Base-by-base conservation (phyloP, 2,113 vertebrate species). In the Vicugna pacos region DNA sequence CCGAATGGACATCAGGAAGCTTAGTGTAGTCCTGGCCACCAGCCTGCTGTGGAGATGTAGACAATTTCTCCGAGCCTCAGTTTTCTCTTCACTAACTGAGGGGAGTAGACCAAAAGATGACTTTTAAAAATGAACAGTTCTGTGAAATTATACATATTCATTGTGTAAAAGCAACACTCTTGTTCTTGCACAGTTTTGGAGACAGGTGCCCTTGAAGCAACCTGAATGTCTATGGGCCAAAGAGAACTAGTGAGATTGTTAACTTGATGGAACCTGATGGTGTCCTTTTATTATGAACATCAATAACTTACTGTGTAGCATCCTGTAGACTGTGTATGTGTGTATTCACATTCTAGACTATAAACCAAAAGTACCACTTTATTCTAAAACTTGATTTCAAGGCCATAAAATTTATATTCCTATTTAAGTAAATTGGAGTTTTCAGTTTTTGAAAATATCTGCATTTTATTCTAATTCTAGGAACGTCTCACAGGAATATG, bases 391-490 rank as follows among this genome's bases (percentile, higher is more conserved):
- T 60, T 52, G 46, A 72, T 64, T 82, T 65, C 65, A 89, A 52
- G 46, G 67, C 54, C 14, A 73, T 54, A 35, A 54, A 89, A 64
- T 73, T 72, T 70, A n/a, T 81, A 72, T 52, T 73, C 65, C 72
- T 91, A 48, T 58, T 81, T 89, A 20, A 42, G 64, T 81, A 35
- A 81, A 42, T 73, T 93, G 54, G 76, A 72, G 22, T 58, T 65
- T 94, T 89, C 56, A 83, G 56, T 73, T 73, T 88, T 73, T 35
- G 24, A 75, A 82, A 84, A 42, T 73, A 35, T 65, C 76, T 75
- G 69, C 86, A 48, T 75, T 83, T n/a, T 76, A 65, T 35, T 75
- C 4, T 48, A 56, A 82, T 14, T 75, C 73, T 69, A 54, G 65
- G 35, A 46, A 65, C 76, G 77, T 75, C 69, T 48, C 48, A 24